phyloP scores from a whole-genome alignment of 2,113 vertebrate genomes.

The Hippoglossus stenolepis region DNA sequence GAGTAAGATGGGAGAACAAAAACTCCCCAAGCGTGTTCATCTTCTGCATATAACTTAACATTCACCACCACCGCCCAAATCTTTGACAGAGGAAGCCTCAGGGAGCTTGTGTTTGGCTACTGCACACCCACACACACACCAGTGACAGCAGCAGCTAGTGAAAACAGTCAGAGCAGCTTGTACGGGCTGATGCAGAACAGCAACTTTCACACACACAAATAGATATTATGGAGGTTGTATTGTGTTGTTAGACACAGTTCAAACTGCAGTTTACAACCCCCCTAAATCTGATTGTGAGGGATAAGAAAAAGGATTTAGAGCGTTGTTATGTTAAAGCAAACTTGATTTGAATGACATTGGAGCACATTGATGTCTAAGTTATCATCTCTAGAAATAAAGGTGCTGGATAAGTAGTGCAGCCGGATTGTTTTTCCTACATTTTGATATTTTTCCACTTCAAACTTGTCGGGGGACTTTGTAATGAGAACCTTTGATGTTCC shows the following conservation, averaged over 20 bases:
- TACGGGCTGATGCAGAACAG: slow-evolving; percentile 13
- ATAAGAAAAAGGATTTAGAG: too few species aligned
- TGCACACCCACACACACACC: slow-evolving; percentile 46
- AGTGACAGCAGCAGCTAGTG: slow-evolving; percentile 12
- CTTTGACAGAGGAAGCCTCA: slow-evolving; percentile 34
- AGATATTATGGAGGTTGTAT: neutral
- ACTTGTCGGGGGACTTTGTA: too few species aligned
- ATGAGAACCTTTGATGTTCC: too few species aligned
- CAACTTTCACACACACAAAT: neutral
- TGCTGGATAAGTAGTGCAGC: too few species aligned
- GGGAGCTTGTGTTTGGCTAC: slow-evolving; percentile 9
- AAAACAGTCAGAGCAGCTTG: slow-evolving; percentile 1
- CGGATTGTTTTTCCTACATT: too few species aligned
- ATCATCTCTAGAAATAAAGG: too few species aligned
- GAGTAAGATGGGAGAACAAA: neutral
- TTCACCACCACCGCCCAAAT: slow-evolving; percentile 17
- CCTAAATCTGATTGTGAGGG: too few species aligned
- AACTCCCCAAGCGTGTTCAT: neutral
- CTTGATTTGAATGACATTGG: too few species aligned
- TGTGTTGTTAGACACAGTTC: neutral
- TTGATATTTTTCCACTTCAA: too few species aligned
- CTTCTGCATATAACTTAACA: slow-evolving; percentile 27
- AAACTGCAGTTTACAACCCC: neutral
- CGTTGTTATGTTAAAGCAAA: too few species aligned
- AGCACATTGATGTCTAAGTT: too few species aligned